Percentiles rank a stretch among this genome's conserved stretches.
Conservation (phyloP, 2,888 invertebrate species). For the Xestia rhomboidea region DNA sequence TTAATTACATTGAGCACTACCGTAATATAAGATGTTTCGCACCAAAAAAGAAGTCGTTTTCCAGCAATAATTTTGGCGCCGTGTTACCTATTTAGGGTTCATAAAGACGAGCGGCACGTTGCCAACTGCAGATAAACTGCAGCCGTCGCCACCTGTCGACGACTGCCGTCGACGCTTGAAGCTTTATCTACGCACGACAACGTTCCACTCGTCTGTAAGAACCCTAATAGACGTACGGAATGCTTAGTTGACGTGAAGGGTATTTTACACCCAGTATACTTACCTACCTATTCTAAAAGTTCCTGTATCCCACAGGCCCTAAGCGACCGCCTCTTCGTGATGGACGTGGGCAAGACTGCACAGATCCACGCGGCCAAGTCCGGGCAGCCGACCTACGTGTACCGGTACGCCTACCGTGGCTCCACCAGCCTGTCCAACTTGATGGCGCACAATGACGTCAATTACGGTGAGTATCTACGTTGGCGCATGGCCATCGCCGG, state of each 20-base stretch:
- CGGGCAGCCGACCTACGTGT: slow-evolving; percentile 91
- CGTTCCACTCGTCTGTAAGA: too few species aligned
- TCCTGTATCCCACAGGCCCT: slow-evolving; percentile 85
- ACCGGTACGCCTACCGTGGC: slow-evolving; percentile 92
- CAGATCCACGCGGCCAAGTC: slow-evolving; percentile 90
- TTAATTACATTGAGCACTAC: neutral
- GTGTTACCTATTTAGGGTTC: too few species aligned
- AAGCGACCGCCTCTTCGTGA: slow-evolving; percentile 92
- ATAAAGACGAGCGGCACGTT: too few species aligned
- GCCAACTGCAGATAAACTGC: too few species aligned
- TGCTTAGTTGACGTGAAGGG: neutral
- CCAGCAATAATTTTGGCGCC: too few species aligned
- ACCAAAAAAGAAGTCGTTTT: neutral
- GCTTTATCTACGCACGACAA: too few species aligned
- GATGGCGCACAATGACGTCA: slow-evolving; percentile 87
- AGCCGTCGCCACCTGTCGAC: too few species aligned
- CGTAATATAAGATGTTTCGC: neutral
- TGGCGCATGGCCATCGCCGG: neutral
- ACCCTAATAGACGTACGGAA: too few species aligned
- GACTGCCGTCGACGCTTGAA: too few species aligned
- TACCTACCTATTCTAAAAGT: neutral
- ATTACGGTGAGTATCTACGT: slow-evolving; percentile 88
- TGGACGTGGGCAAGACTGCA: slow-evolving; percentile 91
- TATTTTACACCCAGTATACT: neutral
- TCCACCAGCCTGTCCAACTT: slow-evolving; percentile 90